Base-by-base conservation (phyloP, 2,797 vertebrate genomes). In the Yasuhikotakia modesta region DNA sequence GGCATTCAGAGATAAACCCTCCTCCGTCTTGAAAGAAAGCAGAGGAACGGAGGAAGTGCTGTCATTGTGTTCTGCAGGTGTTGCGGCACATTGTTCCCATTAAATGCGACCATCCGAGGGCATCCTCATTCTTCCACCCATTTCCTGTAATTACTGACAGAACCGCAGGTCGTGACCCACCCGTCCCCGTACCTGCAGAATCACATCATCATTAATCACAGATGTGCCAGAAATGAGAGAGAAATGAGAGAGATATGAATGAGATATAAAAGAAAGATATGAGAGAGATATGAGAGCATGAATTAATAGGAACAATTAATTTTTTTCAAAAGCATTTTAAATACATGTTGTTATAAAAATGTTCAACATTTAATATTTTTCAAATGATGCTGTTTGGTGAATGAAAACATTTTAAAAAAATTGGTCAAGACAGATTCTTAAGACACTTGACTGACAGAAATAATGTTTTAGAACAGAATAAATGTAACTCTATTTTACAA, bases 61-160 rank as follows among this genome's bases (percentile, higher is more conserved):
- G 69, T 60, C 60, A 71, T 70, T 61, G 64, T 53, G 64, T 50
- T 79, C 8, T 2, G 73, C 81, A 81, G 77, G 81, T 81, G 73
- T 78, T 79, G 50, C n/a, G 60, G 68, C 83, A 85, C 69, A 63
- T 50, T 81, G 79, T 82, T 83, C 43, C 46, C 53, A 79, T 83
- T 83, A 85, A 83, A 79, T 22, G 0, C 1, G 12, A 69, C 53
- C 77, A 64, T 76, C 65, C 46, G 67, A 79, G 70, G 61, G 81
- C 55, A 78, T 83, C 76, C 79, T 79, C 57, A 71, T 63, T 21
- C 12, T 81, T 81, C 73, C 48, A 71, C 73, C 70, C 46, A 79
- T 81, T 83, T 83, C 83, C 83, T 82, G 78, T 81, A 82, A 83
- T 82, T 81, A 83, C 76, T 79, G 73, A 53, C 14, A 83, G 70